Base-by-base conservation (phyloP, 2,113 vertebrate genomes). In the Drymodes brunneopygia region DNA sequence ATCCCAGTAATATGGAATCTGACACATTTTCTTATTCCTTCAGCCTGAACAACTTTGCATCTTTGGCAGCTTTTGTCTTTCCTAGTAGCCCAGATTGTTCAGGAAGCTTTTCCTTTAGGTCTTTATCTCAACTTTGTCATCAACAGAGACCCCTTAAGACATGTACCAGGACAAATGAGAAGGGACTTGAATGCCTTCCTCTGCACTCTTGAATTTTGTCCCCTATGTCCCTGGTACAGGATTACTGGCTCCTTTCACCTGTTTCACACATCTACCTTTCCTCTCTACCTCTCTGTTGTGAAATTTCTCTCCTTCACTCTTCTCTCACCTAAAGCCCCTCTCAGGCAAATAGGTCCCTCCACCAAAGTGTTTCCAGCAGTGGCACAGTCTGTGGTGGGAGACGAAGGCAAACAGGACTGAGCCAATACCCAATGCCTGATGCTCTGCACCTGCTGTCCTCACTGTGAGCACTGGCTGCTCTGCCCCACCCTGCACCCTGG, bases 51-150 rank as follows among this genome's bases (percentile, higher is more conserved):
- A 70, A 78, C 45, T 78, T 88, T 38, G 66, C 45, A 56, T 80
- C 17, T 73, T 38, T 72, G 35, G 35, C n/a, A n/a, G 24, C 29
- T 93, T 92, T 95, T 78, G 33, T 80, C 81, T 91, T 54, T 33
- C n/a, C 35, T 69, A 33, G 75, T 20, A 91, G 47, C 38, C 27
- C 57, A 61, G 24, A 54, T 35, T 70, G 45, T 54, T 73, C 31
- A 80, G 94, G 51, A 94, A 90, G 64, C 40, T 90, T 93, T 90
- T 88, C 10, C 74, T 95, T 94, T 90, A 86, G 62, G 67, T 83
- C 51, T 88, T 85, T 77, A 73, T 85, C 66, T 88, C 56, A 24
- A 10, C 47, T 83, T 92, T 67, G 22, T 60, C 48, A 57, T 92
- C 54, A 66, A 8, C 53, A 74, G n/a, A 60, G 44, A 47, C 33